These are phyloP conservation scores for Delichon dasypus DNA, from an alignment of 2,797 vertebrate genomes.

Conservation along the genomic window DNA sequence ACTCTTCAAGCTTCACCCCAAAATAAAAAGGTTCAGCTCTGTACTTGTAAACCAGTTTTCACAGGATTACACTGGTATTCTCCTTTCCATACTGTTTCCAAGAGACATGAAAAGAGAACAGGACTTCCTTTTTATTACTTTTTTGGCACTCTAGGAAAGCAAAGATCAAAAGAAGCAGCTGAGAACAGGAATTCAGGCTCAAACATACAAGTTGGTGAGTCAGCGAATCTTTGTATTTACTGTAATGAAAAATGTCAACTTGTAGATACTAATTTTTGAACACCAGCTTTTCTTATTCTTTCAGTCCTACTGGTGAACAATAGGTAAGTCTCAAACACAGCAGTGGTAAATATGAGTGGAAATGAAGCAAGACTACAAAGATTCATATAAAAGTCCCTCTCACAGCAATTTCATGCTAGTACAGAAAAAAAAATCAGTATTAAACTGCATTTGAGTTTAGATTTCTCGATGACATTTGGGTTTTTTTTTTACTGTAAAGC, in stretches of 20 bases:
- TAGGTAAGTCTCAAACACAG: not conserved
- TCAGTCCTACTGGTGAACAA: not conserved
- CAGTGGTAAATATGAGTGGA: not conserved
- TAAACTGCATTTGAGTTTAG: not conserved
- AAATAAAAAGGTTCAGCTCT: not conserved
- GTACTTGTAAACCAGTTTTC: not conserved
- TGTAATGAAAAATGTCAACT: not conserved
- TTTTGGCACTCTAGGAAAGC: not conserved
- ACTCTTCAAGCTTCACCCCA: not conserved
- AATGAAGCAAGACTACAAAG: not conserved
- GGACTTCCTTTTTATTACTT: not conserved
- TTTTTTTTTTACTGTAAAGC: not conserved
- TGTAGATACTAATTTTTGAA: not conserved
- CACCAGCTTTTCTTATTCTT: not conserved
- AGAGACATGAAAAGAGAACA: not conserved
- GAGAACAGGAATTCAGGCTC: not conserved
- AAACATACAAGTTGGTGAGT: not conserved
- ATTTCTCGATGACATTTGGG: not conserved
- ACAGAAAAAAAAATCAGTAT: not conserved
- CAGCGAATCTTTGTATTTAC: not conserved
- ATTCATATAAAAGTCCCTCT: not conserved
- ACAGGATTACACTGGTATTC: not conserved
- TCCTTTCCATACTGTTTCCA: not conserved
- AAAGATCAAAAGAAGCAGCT: not conserved
- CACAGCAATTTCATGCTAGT: not conserved